A percentile compares a stretch with the other conserved stretches of the same genome.
Conservation (phyloP, 2,797 vertebrate genomes). For the Tarsius wallacei region DNA sequence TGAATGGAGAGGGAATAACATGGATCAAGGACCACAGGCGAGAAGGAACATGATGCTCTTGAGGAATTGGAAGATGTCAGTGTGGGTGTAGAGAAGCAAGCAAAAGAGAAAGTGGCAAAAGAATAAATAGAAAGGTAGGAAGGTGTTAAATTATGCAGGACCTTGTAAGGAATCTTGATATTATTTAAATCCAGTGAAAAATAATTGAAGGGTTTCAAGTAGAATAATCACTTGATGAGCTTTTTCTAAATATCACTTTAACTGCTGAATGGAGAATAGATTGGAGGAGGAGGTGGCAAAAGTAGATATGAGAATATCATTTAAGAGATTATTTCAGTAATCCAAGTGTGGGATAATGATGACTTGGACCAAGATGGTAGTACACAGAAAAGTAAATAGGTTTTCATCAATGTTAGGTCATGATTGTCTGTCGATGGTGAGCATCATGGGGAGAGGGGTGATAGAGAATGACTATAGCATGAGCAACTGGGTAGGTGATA, state of each 20-base stretch:
- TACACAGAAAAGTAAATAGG: slow-evolving; percentile 24
- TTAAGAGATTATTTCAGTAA: slow-evolving; percentile 31
- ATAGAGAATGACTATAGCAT: background rate
- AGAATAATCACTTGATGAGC: slow-evolving; percentile 26
- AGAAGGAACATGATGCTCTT: background rate
- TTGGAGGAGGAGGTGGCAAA: slow-evolving; percentile 7
- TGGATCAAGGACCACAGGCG: background rate
- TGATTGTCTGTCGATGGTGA: slow-evolving; percentile 3
- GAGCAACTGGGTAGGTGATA: background rate
- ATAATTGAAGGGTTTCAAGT: slow-evolving; percentile 44
- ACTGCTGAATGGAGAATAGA: background rate
- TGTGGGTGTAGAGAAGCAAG: background rate
- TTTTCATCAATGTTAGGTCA: slow-evolving; percentile 45
- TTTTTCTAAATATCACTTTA: slow-evolving; percentile 1
- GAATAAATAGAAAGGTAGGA: background rate
- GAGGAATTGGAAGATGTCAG: background rate
- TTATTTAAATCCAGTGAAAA: slow-evolving; percentile 15
- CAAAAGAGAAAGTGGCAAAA: background rate
- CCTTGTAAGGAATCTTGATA: background rate
- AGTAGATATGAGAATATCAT: background rate
- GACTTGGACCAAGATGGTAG: background rate
- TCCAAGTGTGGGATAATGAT: background rate
- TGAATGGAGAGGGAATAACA: background rate
- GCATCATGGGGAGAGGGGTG: background rate
- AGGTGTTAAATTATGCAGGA: background rate